A percentile compares a stretch with the other conserved stretches of the same genome.
Evolutionary conservation across 2,888 invertebrate genomes (phyloP).

Genomic region (Parochlus steinenii): DNA sequence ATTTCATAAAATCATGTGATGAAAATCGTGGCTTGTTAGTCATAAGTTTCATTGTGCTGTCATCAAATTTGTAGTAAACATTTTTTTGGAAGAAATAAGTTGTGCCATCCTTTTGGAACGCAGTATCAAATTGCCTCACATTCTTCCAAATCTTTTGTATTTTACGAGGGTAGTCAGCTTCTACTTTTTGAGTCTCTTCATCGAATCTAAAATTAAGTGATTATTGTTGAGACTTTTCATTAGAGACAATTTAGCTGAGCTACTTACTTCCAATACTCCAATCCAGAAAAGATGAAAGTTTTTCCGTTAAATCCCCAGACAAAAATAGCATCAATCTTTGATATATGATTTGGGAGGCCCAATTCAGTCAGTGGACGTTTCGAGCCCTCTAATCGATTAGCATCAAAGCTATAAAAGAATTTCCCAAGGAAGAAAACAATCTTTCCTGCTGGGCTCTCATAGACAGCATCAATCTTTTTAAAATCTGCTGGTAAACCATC

Average conservation of each 20-base stretch:
- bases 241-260: not conserved
- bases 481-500: slow-evolving; percentile 50
- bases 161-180: not conserved
- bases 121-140: not conserved
- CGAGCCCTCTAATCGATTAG: slow-evolving; percentile 33
- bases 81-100: slow-evolving; percentile 84
- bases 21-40: slow-evolving; percentile 48
- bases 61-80: slow-evolving; percentile 68
- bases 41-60: slow-evolving; percentile 55
- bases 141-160: not conserved
- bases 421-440: slow-evolving; percentile 67
- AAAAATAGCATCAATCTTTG: slow-evolving; percentile 69
- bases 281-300: slow-evolving; percentile 71
- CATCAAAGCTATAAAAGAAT: slow-evolving; percentile 15
- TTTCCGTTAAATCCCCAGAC: slow-evolving; percentile 78
- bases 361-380: slow-evolving; percentile 52
- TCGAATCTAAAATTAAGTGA: slow-evolving; percentile 5
- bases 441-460: slow-evolving; percentile 62
- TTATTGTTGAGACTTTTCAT: not conserved
- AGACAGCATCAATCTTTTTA: slow-evolving; percentile 73
- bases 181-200: slow-evolving; percentile 2
- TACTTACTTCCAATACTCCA: slow-evolving; percentile 63
- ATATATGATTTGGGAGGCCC: slow-evolving; percentile 52
- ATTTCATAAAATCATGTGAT: slow-evolving; percentile 66
- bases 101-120: slow-evolving; percentile 33